phyloP scores from a whole-genome alignment of 2,888 invertebrate genomes.

The Xestia xanthographa region DNA sequence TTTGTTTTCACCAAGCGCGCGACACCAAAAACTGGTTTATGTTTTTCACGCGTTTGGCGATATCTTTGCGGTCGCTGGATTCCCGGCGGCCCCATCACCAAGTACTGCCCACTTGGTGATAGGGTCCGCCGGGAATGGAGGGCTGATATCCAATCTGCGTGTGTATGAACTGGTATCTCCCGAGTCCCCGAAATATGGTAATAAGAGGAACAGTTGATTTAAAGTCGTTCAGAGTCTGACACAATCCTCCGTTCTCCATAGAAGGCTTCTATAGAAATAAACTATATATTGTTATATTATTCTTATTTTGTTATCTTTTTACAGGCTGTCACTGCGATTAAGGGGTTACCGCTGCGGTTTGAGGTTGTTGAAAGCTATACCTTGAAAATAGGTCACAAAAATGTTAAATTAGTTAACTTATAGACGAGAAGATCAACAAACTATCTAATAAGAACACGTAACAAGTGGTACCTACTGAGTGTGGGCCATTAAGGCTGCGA shows the following conservation, averaged over 20 bases:
- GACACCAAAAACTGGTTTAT: neutral
- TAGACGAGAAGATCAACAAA: constrained; percentile 13
- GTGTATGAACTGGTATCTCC: neutral
- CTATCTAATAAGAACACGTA: constrained; percentile 20
- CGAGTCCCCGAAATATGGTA: neutral
- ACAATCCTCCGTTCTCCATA: neutral
- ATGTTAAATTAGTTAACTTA: neutral
- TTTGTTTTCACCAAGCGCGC: neutral
- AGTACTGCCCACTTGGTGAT: too few species aligned
- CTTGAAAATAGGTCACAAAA: neutral
- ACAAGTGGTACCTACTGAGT: constrained; percentile 9
- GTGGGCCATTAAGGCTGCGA: constrained; percentile 20
- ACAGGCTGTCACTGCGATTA: neutral
- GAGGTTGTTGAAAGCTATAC: neutral
- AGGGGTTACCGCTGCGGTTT: neutral
- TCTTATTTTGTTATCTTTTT: too few species aligned
- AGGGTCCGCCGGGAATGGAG: neutral
- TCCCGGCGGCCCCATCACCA: too few species aligned
- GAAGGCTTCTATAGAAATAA: too few species aligned
- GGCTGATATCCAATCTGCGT: neutral
- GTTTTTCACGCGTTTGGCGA: neutral
- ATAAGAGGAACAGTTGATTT: neutral
- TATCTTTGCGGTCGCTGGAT: neutral
- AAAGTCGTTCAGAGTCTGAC: neutral
- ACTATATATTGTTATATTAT: too few species aligned